phyloP scores from a whole-genome alignment of 2,113 vertebrate species.

The Osmerus mordax region DNA sequence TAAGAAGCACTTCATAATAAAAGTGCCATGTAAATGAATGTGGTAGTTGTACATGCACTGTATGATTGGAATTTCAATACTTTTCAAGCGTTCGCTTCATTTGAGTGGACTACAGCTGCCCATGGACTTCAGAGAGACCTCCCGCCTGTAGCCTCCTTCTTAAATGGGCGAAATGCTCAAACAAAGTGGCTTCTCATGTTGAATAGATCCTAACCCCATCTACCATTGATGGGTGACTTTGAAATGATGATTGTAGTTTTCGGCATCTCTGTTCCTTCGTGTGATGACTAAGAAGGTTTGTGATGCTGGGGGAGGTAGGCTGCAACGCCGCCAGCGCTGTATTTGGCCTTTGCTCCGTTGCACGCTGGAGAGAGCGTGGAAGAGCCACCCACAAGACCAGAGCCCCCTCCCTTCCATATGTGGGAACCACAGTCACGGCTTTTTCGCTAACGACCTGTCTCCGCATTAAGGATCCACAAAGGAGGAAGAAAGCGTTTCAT shows the following conservation, averaged over 20 bases:
- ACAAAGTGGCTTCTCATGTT: not conserved
- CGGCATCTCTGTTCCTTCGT: conserved; percentile 5
- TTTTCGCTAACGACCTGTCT: too few relatives aligned
- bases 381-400: conserved; percentile 41
- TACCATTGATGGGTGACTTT: not conserved
- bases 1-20: too few relatives aligned
- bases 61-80: too few relatives aligned
- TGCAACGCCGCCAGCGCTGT: conserved; percentile 31
- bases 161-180: too few relatives aligned
- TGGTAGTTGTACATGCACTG: too few relatives aligned
- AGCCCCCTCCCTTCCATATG: conserved; percentile 20
- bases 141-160: too few relatives aligned
- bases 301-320: conserved; percentile 36
- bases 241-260: not conserved
- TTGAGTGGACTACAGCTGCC: too few relatives aligned
- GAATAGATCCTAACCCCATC: not conserved
- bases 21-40: too few relatives aligned
- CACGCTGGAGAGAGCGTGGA: conserved; percentile 41
- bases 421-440: conserved; percentile 1
- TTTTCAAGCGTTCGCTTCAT: too few relatives aligned
- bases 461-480: too few relatives aligned
- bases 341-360: conserved; percentile 38
- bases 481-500: too few relatives aligned
- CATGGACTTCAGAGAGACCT: too few relatives aligned
- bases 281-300: conserved; percentile 36